Base-by-base conservation (phyloP, 2,888 invertebrate genomes). In the Oscheius onirici region DNA sequence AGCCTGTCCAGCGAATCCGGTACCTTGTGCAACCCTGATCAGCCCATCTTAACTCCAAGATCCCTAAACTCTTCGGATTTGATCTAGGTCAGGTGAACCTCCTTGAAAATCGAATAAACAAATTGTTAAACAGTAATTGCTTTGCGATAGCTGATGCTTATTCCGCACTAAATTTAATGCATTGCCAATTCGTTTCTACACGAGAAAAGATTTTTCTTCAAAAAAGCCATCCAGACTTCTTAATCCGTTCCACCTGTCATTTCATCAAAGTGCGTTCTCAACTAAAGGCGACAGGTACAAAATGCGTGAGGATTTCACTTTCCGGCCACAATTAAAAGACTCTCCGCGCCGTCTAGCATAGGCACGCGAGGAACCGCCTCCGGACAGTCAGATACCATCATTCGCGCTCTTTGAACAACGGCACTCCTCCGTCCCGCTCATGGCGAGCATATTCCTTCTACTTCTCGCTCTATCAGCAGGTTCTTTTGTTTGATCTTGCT, bases 251-350 rank as follows among this genome's bases (percentile, higher is more conserved):
- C 46, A 20, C 46, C 46, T 15, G n/a, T 20, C 20, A 15, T 13
- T 13, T 20, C 46, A 46, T 34, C 34, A 34, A 34, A 34, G 34
- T 34, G 34, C 34, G 3, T 34, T 34, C 34, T 34, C 34, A 34
- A 34, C 34, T 34, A 11, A 11, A 46, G 46, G 46, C 5, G n/a
- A 5, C n/a, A 46, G n/a, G n/a, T 46, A 58, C 58, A 58, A 58
- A 58, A 58, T 41, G 58, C 17, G 58, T 40, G 41, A 40, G 24
- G 13, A 22, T 58, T 58, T 58, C 41, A n/a, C 58, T 58, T 58
- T 58, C 58, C 58, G 41, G 58, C 58, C 58, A 58, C 58, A 58
- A 58, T 58, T 58, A 58, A 41, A 58, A 15, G 46, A 46, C 41
- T 58, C 58, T 11, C 58, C 58, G 58, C 58, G 58, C 58, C 58